Evolutionary conservation across 2,797 vertebrate species (phyloP).

Genomic region (Myripristis jacobus): DNA sequence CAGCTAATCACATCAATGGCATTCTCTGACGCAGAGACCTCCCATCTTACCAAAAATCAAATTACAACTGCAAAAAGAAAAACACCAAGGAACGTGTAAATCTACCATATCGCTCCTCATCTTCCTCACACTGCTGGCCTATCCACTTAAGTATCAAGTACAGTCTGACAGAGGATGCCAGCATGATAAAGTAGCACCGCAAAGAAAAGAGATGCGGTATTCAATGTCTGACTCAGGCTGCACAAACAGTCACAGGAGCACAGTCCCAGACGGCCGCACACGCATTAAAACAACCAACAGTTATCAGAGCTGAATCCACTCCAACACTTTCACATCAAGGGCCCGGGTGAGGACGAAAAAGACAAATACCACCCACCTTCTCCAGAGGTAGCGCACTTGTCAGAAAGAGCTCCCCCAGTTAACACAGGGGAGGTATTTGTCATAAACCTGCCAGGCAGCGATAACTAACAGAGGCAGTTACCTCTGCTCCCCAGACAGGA

Average conservation of each 20-base stretch:
- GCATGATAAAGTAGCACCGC: slow-evolving; percentile 3
- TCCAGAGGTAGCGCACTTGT: slow-evolving; percentile 34
- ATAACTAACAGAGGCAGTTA: slow-evolving; percentile 65
- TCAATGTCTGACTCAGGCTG: slow-evolving; percentile 21
- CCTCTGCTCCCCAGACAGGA: slow-evolving; percentile 52
- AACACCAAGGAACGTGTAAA: not conserved
- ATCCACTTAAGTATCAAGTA: slow-evolving; percentile 28
- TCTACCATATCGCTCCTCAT: too few relatives aligned
- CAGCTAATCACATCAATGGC: slow-evolving; percentile 70
- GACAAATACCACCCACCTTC: slow-evolving; percentile 55
- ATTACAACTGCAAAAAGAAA: slow-evolving; percentile 32
- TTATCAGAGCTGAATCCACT: slow-evolving; percentile 35
- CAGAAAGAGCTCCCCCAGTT: slow-evolving; percentile 41
- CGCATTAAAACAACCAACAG: slow-evolving; percentile 34
- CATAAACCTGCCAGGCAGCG: slow-evolving; percentile 62
- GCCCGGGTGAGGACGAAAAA: slow-evolving; percentile 34
- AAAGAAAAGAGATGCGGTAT: slow-evolving; percentile 28
- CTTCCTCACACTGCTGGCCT: not conserved
- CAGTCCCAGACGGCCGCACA: slow-evolving; percentile 42
- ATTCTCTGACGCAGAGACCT: slow-evolving; percentile 75
- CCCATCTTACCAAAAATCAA: slow-evolving; percentile 48
- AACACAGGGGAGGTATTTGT: slow-evolving; percentile 62
- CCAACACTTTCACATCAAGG: slow-evolving; percentile 29
- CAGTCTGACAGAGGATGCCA: slow-evolving; percentile 23
- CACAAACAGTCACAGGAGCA: slow-evolving; percentile 19